Base-by-base conservation (phyloP, 2,797 vertebrate genomes). In the Neosilurus mollespiculum region DNA sequence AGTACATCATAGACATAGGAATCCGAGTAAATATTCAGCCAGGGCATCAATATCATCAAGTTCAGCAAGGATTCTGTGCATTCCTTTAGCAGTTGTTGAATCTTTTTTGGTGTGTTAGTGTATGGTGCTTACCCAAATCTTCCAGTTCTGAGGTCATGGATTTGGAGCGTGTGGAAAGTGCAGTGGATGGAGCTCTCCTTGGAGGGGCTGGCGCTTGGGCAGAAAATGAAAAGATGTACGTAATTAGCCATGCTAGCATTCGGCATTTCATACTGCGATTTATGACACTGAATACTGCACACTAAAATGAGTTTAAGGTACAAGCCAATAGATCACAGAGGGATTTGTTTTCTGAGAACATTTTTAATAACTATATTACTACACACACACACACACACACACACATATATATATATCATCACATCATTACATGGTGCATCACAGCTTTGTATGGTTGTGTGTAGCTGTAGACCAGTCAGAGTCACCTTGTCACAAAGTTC, bases 131-230 rank as follows among this genome's bases (percentile, higher is more conserved):
- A 97, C 96, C 96, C 88, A 97, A 92, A 90, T 97, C 96, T 93
- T 97, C 96, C 89, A 97, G 94, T 90, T 97, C 96, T 61, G 96
- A 78, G 59, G 76, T 78, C 76, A 78, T 78, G 58, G 76, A 78
- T 78, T 78, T 97, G 90, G 96, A 97, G 51, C 96, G 94, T 92
- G 96, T 94, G 85, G 96, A 96, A 91, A 97, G 92, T 83, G 96
- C 96, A n/a, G 96, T 95, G 88, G 96, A 96, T 1, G 96, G 96
- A 80, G 96, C 96, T 83, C 96, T 92, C 92, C 97, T 96, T 59
- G 96, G 96, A 88, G 96, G 95, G 11, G 95, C 95, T 66, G 96
- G 96, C 56, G 94, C 96, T 97, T 91, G 10, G 83, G 70, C 77
- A 83, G 66, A 62, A 78, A 80, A 76, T 30, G 2, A 85, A 80